These are phyloP conservation scores for Caenorhabditis sinica DNA, from an alignment of 2,888 invertebrate species.

Conservation along the genomic window DNA sequence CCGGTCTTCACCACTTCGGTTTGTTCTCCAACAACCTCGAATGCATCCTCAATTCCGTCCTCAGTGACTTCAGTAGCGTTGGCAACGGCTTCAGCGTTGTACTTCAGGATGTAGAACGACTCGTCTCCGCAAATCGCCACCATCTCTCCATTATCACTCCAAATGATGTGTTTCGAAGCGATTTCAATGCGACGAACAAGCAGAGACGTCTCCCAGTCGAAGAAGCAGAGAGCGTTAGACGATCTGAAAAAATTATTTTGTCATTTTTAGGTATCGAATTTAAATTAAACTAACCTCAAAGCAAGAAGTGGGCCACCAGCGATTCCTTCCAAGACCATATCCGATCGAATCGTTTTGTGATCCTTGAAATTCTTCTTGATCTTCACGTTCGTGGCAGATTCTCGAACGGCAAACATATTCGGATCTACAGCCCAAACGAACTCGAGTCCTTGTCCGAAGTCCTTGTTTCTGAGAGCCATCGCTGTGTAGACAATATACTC, in stretches of 20 bases:
- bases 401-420: slow-evolving; percentile 90
- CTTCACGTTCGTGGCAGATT: slow-evolving; percentile 93
- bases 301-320: slow-evolving; percentile 93
- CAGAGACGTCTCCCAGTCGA: slow-evolving; percentile 96
- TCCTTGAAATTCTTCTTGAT: slow-evolving; percentile 97
- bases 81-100: slow-evolving; percentile 91
- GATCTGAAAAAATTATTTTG: slow-evolving; percentile 68
- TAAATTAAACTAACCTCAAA: slow-evolving; percentile 39
- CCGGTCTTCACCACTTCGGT: slow-evolving; percentile 80
- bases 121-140: slow-evolving; percentile 97
- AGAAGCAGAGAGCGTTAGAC: slow-evolving; percentile 88
- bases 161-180: slow-evolving; percentile 91
- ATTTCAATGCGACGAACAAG: slow-evolving; percentile 97
- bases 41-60: slow-evolving; percentile 96
- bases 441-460: slow-evolving; percentile 93
- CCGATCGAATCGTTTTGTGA: slow-evolving; percentile 90
- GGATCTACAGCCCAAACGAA: slow-evolving; percentile 99
- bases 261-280: neutral
- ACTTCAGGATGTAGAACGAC: slow-evolving; percentile 94
- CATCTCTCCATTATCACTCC: slow-evolving; percentile 96
- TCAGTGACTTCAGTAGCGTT: slow-evolving; percentile 90
- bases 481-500: slow-evolving; percentile 99
- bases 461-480: slow-evolving; percentile 98
- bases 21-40: slow-evolving; percentile 87
- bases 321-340: slow-evolving; percentile 90